Conservation (phyloP, 2,888 invertebrate genomes). For the Hyles lineata region DNA sequence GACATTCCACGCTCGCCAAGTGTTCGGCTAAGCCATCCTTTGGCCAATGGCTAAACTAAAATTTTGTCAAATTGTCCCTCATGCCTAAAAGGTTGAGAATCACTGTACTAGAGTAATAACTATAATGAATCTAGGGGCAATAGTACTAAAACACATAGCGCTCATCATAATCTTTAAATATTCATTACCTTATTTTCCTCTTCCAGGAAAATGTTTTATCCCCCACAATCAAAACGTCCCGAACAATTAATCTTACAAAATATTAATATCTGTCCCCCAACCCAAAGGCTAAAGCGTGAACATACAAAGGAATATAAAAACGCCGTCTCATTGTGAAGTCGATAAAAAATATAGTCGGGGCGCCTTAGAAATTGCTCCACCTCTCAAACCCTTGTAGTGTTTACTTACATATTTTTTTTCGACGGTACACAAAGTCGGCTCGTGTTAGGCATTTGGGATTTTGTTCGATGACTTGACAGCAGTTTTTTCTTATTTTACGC, state of each 20-base stretch:
- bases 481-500: slow-evolving; percentile 26
- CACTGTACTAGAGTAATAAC: too few relatives aligned
- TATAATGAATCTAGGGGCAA: too few relatives aligned
- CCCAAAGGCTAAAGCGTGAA: not conserved
- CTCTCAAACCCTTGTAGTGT: slow-evolving; percentile 23
- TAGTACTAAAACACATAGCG: too few relatives aligned
- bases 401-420: slow-evolving; percentile 25
- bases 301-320: slow-evolving; percentile 19
- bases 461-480: slow-evolving; percentile 23
- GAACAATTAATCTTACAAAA: slow-evolving; percentile 17
- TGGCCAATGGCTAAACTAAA: too few relatives aligned
- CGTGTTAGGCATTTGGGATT: slow-evolving; percentile 21
- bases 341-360: slow-evolving; percentile 23
- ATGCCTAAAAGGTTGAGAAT: too few relatives aligned
- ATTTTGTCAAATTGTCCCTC: too few relatives aligned
- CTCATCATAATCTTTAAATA: too few relatives aligned
- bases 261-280: slow-evolving; percentile 20
- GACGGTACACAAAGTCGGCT: not conserved
- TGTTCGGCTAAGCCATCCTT: too few relatives aligned
- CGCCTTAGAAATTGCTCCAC: slow-evolving; percentile 18
- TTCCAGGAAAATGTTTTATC: too few relatives aligned
- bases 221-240: not conserved
- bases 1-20: too few relatives aligned
- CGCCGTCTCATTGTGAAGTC: slow-evolving; percentile 26
- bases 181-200: too few relatives aligned